Evolutionary conservation across 1,140 invertebrate species (phyloP).

Genomic region (Drosophila arawakana): DNA sequence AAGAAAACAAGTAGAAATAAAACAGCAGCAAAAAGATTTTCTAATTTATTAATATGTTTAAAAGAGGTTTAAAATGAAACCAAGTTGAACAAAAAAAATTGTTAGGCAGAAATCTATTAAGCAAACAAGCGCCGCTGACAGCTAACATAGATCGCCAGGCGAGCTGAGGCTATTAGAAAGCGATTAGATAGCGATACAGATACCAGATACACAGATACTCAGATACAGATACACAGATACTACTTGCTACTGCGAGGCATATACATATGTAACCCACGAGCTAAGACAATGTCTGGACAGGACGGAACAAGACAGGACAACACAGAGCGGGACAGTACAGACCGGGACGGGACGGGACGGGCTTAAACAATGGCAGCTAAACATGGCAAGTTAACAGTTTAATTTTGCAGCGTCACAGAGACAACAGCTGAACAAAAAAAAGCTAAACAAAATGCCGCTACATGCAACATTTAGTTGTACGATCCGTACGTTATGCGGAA

Average conservation of each 20-base stretch:
- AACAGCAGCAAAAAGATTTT: constrained; percentile 67
- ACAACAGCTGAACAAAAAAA: constrained; percentile 31
- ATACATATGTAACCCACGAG: constrained; percentile 70
- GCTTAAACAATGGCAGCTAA: constrained; percentile 80
- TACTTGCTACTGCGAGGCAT: constrained; percentile 6
- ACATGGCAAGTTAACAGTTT: constrained; percentile 83
- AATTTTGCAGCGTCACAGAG: constrained; percentile 69
- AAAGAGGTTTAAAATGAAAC: constrained; percentile 40
- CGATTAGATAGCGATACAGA: constrained; percentile 83
- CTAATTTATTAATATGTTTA: constrained; percentile 82
- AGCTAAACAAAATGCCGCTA: constrained; percentile 67
- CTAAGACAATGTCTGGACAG: constrained; percentile 64
- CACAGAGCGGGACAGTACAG: constrained; percentile 28
- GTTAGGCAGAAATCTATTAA: constrained; percentile 69
- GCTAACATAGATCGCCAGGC: constrained; percentile 78
- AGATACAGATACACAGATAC: constrained; percentile 37
- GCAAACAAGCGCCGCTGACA: constrained; percentile 74
- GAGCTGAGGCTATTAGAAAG: constrained; percentile 74
- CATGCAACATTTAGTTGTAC: constrained; percentile 35
- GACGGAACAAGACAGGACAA: constrained; percentile 23
- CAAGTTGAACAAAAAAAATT: neutral
- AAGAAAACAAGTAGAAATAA: constrained; percentile 23
- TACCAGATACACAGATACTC: constrained; percentile 42
- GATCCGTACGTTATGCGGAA: constrained; percentile 57
- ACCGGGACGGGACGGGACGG: constrained; percentile 23